Evolutionary conservation across 2,888 invertebrate genomes (phyloP), one percentile per base, ranked within the genome.

Genomic region (Phania funesta): DNA sequence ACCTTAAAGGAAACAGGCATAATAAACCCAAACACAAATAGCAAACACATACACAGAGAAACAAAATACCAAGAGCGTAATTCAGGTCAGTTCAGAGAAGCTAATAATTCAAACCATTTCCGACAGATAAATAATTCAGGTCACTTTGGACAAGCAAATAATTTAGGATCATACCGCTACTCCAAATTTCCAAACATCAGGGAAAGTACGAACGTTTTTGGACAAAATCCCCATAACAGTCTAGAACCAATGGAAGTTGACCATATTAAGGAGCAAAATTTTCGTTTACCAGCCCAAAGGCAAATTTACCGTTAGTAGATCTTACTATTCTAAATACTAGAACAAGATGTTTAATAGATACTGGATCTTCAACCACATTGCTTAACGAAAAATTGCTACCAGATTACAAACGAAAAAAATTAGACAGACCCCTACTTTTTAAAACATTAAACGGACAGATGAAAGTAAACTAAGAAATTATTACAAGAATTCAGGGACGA

Each of bases 361-460:
- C 58, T 0, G 29, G 54, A n/a, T 60, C 60, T 0, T 9, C 60
- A 16, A 41, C 60, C 18, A 44, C 16, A 0, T 26, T 44, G 24
- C 2, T 50, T 3, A 50, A 13, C 7, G 24, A 50, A 26, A 8
- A 24, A 7, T 13, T 13, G n/a, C 24, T 50, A 3, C 50, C 50
- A 13, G 24, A 50, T 24, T 50, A 24, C 13, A 50, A 50, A 50
- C 22, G 50, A 2, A 13, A n/a, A 24, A 50, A 50, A 50, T 50
- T 50, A 24, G 7, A 44, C 9, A 44, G 26, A 16, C 44, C 58
- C 8, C 22, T n/a, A 58, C 1, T 38, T n/a, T 58, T 38, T 1
- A 38, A 58, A 22, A 58, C 58, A 62, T 18, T 26, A 62, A 41
- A 60, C 24, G 41, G 60, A 60, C 60, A 24, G 20, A 32, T 0